Conservation (phyloP, 30 jellyfish, hydroid and myxozoan genomes). For the Phacellophora camtschatica region DNA sequence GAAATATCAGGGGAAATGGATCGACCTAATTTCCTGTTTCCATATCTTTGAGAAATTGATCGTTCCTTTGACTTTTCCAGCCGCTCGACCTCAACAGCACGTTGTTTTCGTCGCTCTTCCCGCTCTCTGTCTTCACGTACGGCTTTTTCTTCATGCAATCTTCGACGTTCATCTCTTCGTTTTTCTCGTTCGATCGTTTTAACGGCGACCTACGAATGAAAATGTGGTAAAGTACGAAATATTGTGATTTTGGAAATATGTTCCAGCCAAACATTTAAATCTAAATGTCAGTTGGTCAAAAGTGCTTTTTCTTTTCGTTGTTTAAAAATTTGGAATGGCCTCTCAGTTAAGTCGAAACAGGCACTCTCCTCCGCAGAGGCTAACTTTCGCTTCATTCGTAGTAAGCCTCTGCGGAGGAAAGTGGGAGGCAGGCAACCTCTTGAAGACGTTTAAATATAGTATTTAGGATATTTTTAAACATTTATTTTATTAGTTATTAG, state of each 20-base stretch:
- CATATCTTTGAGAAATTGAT: neutral
- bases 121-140: conserved; percentile 24
- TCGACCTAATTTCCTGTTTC: neutral
- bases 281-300: no score
- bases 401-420: no score
- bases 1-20: neutral
- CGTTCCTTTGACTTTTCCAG: conserved; percentile 4
- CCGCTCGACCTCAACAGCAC: conserved; percentile 10
- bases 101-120: conserved; percentile 28
- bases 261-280: neutral
- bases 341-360: neutral
- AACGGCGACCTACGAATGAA: conserved; percentile 20
- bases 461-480: no score
- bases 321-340: no score
- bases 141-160: conserved; percentile 7
- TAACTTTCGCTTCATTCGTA: no score
- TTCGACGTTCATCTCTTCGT: neutral
- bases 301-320: no score
- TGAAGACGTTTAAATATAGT: no score
- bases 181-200: conserved; percentile 32
- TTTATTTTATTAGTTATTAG: no score
- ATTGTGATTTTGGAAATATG: neutral
- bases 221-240: neutral
- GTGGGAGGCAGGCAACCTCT: no score
- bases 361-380: no score